Evolutionary conservation across 2,797 vertebrate genomes (phyloP).

Genomic region (Rousettus madagascariensis): DNA sequence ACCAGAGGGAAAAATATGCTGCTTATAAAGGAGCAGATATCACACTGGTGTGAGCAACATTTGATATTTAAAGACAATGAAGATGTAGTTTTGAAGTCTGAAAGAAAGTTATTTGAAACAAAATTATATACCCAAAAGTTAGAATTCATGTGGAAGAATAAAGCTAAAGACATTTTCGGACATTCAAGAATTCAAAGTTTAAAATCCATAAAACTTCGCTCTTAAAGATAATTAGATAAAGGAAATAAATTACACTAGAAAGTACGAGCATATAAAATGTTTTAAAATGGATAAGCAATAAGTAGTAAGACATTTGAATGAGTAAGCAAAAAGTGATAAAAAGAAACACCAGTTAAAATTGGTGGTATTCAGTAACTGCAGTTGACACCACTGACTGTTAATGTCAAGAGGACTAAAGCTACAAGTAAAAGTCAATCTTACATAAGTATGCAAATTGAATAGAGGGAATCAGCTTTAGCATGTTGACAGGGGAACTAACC

Average conservation of each 20-base stretch:
- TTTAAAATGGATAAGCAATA: neutral
- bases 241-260: neutral
- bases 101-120: neutral
- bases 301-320: neutral
- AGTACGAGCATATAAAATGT: neutral
- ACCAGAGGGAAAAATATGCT: neutral
- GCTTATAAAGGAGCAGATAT: neutral
- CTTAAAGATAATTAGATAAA: conserved; percentile 4
- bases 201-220: conserved; percentile 35
- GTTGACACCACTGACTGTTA: neutral
- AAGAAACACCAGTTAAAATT: conserved; percentile 5
- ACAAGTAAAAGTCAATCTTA: conserved; percentile 10
- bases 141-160: neutral
- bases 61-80: conserved; percentile 31
- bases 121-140: neutral
- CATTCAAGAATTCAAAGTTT: conserved; percentile 23
- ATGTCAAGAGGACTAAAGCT: conserved; percentile 25
- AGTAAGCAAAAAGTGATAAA: conserved; percentile 23
- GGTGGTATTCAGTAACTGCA: neutral
- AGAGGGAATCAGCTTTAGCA: neutral
- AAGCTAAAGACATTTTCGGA: neutral
- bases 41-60: neutral
- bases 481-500: neutral
- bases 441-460: neutral
- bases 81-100: conserved; percentile 13